These are phyloP conservation scores for Rhadina sibilatrix DNA, from an alignment of 2,113 vertebrate species.

Conservation along the genomic window DNA sequence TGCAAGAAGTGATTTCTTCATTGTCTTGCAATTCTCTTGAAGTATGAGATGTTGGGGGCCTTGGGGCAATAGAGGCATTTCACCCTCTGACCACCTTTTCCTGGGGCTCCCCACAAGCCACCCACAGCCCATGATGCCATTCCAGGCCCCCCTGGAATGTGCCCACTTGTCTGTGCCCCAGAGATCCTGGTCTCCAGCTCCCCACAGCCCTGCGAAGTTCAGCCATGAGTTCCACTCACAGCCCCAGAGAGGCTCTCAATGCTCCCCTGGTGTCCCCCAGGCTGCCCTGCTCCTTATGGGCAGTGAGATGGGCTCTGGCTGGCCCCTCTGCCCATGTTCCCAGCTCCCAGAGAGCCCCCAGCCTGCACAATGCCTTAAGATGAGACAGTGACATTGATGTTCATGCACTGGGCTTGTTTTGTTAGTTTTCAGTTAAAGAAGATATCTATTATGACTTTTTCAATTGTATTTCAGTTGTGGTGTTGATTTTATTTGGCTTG, in stretches of 20 bases:
- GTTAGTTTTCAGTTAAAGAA: background rate
- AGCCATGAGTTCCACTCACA: too few species aligned
- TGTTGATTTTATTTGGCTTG: background rate
- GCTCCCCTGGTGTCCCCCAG: fast-evolving
- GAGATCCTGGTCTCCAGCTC: fast-evolving
- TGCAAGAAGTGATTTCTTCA: background rate
- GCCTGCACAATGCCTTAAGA: background rate
- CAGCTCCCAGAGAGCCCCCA: background rate
- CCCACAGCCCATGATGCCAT: background rate
- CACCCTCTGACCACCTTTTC: background rate
- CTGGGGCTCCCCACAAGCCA: fast-evolving
- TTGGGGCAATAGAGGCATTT: background rate
- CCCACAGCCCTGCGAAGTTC: background rate
- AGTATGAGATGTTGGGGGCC: background rate
- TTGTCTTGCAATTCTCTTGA: background rate
- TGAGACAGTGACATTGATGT: background rate
- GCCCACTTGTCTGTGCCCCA: background rate
- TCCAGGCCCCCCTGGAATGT: background rate
- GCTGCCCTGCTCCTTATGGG: background rate
- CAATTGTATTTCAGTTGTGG: background rate
- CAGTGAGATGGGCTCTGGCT: background rate
- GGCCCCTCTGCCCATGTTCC: background rate
- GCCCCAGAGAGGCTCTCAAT: fast-evolving
- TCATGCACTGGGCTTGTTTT: background rate
- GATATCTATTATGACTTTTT: background rate